A percentile compares a stretch with the other conserved stretches of the same genome.
Conservation (phyloP, 2,113 vertebrate genomes). For the Peromyscus polionotus region DNA sequence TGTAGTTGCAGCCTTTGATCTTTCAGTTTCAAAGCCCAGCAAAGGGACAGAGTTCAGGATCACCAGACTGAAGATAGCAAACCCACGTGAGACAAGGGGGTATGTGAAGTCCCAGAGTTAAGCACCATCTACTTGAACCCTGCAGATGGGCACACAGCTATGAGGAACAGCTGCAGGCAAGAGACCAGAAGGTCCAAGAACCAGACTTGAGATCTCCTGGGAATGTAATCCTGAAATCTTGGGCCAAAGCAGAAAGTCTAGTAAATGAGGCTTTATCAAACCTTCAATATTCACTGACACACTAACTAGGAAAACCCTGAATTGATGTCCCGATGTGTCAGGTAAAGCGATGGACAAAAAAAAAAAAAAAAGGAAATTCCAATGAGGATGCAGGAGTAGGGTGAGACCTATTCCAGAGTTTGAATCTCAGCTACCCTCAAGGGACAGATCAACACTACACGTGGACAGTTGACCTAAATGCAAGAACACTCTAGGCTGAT, state of each 20-base stretch:
- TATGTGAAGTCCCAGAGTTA: neutral
- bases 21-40: neutral
- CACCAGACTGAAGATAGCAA: too few relatives aligned
- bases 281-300: neutral
- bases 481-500: neutral
- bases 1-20: accelerated
- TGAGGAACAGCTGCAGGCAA: neutral
- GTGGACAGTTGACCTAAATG: accelerated
- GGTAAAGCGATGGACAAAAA: neutral
- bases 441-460: neutral
- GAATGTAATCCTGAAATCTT: neutral
- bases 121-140: neutral
- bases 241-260: neutral
- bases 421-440: neutral
- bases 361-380: neutral
- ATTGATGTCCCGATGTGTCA: neutral
- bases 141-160: neutral
- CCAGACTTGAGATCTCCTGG: neutral
- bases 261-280: neutral
- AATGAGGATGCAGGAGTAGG: neutral
- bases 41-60: neutral
- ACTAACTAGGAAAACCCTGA: accelerated
- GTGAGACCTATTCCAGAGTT: neutral
- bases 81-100: neutral
- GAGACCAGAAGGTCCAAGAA: neutral